Evolutionary conservation across 2,888 invertebrate species (phyloP).

Genomic region (Acanthopleura granulata): DNA sequence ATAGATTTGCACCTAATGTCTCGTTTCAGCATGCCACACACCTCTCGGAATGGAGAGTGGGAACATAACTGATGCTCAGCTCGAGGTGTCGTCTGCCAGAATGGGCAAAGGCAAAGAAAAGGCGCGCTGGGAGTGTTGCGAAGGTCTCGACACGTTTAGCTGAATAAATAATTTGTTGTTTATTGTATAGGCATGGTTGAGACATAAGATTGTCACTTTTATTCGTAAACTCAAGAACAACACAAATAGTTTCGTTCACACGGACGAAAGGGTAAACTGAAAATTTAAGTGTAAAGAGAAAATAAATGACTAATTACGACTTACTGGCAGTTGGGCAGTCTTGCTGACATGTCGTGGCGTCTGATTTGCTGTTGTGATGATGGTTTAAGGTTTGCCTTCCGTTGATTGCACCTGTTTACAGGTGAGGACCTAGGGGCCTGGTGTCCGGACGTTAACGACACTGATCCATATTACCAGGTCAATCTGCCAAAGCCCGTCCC

Average conservation of each 20-base stretch:
- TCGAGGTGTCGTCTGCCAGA: neutral
- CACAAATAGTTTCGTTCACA: too few species aligned
- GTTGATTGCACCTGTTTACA: neutral
- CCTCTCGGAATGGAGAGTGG: conserved; percentile 12
- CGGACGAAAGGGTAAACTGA: too few species aligned
- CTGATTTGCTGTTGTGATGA: too few species aligned
- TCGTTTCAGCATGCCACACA: neutral
- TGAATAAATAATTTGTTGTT: too few species aligned
- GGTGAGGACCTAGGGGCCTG: conserved; percentile 36
- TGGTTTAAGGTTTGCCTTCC: too few species aligned
- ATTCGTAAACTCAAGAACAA: too few species aligned
- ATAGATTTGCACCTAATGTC: neutral
- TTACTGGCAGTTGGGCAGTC: too few species aligned
- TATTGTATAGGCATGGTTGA: too few species aligned
- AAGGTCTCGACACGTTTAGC: neutral
- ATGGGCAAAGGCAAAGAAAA: neutral
- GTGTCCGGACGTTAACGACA: conserved; percentile 40
- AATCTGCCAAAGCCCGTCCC: conserved; percentile 35
- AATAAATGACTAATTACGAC: too few species aligned
- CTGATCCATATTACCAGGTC: conserved; percentile 39
- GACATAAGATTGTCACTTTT: too few species aligned
- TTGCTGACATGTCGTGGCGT: too few species aligned
- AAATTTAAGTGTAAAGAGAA: too few species aligned
- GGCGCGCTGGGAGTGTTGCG: conserved; percentile 2
- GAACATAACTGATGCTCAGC: neutral